Evolutionary conservation across 2,113 vertebrate species (phyloP).

Genomic region (Poeciliopsis occidentalis): DNA sequence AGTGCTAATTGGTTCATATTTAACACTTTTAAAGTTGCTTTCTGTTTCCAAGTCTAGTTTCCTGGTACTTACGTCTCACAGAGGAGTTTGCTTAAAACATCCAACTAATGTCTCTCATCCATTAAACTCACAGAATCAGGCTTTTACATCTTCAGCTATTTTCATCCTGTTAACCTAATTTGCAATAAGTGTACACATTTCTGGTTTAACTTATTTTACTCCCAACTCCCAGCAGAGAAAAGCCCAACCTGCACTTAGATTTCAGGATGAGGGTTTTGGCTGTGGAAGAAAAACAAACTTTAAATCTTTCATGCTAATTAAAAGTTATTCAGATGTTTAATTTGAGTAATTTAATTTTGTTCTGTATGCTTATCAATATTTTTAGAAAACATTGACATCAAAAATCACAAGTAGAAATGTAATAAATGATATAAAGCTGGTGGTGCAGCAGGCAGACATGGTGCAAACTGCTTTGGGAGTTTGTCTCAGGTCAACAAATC

Average conservation of each 20-base stretch:
- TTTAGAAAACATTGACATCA: too few species aligned
- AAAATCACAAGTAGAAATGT: too few species aligned
- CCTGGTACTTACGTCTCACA: neutral
- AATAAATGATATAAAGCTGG: too few species aligned
- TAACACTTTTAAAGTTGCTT: conserved; percentile 34
- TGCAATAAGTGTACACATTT: neutral
- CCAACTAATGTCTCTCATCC: neutral
- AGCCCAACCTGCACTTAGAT: too few species aligned
- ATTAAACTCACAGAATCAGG: neutral
- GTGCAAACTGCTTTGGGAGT: too few species aligned
- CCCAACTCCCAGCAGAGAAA: neutral
- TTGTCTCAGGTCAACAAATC: too few species aligned
- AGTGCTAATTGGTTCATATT: conserved; percentile 60
- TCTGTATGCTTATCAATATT: too few species aligned
- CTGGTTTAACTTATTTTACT: neutral
- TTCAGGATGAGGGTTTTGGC: neutral
- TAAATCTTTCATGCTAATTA: neutral
- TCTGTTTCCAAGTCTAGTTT: conserved; percentile 16
- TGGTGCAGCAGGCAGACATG: too few species aligned
- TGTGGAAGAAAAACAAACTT: neutral
- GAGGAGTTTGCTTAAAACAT: neutral
- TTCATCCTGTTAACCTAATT: neutral
- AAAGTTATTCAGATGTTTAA: too few species aligned
- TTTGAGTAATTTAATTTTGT: too few species aligned
- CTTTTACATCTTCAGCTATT: neutral